Evolutionary conservation across 2,888 invertebrate genomes (phyloP).

Genomic region (Pandemis corylana): DNA sequence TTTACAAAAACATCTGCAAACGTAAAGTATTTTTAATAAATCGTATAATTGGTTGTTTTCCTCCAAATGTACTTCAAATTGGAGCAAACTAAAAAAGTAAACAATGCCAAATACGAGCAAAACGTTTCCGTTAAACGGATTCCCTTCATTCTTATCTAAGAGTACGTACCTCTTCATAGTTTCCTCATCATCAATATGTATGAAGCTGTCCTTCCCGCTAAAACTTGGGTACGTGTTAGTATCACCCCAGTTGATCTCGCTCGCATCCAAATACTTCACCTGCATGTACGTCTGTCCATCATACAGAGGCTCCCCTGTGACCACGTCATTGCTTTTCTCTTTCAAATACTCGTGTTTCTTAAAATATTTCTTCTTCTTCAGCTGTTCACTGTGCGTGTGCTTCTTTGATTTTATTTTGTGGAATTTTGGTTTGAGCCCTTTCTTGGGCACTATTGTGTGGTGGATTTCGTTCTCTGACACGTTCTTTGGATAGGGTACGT

Average conservation of each 20-base stretch:
- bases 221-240: constrained; percentile 89
- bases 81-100: no score
- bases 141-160: background rate
- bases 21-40: no score
- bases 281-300: constrained; percentile 79
- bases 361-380: constrained; percentile 68
- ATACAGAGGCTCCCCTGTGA: constrained; percentile 65
- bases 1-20: no score
- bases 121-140: no score
- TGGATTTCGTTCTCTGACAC: constrained; percentile 65
- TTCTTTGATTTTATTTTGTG: constrained; percentile 69
- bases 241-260: constrained; percentile 77
- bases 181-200: constrained; percentile 94
- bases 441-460: constrained; percentile 73
- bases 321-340: constrained; percentile 63
- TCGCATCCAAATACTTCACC: constrained; percentile 76
- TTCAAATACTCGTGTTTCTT: constrained; percentile 64
- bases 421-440: constrained; percentile 70
- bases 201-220: constrained; percentile 92
- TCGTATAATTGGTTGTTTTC: no score
- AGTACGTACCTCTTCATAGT: constrained; percentile 90
- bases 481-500: constrained; percentile 65
- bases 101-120: no score
- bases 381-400: constrained; percentile 57
- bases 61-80: no score